Base-by-base conservation (phyloP, 2,888 invertebrate species). In the Pelosia muscerda region DNA sequence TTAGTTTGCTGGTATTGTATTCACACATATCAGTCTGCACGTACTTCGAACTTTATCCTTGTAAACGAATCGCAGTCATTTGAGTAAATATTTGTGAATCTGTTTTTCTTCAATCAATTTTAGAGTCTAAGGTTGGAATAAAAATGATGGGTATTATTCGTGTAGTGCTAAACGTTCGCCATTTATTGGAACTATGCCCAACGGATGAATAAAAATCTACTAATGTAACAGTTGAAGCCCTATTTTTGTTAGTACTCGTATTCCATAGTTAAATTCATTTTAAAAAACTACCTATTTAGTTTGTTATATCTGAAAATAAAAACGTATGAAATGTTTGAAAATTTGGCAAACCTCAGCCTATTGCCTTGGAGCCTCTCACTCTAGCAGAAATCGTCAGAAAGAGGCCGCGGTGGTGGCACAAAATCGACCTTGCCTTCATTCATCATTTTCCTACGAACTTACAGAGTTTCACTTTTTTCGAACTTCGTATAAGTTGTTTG, bases 21-120 rank as follows among this genome's bases (percentile, higher is more conserved):
- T 57, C 64, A 59, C 42, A 22, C 1, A 19, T 9, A 55, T 15
- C 54, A 15, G 15, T 49, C 38, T 23, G 26, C 26, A 38, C 55
- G 38, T 55, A 56, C 56, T 56, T 22, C 13, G 25, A 56, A 56
- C 10, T 31, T n/a, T 55, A 69, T 70, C 65, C 66, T 68, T 68
- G 56, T 38, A 19, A 63, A 59, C 56, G 31, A 67, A 69, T 69
- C 57, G 49, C 54, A 72, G 68, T 78, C 58, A 78, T 72, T 63
- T 42, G 58, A 26, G 69, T 74, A 78, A 78, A 78, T 69, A 76
- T 76, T 72, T 74, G 22, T 19, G 63, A 58, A 63, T 78, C 76
- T 78, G 78, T 69, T 78, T 78, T 42, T 34, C 67, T 69, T 78
- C 65, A 71, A 55, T 26, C 34, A 63, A 63, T 58, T 63, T 66